Evolutionary conservation across 30 jellyfish, hydroid and myxozoan species (phyloP).

Genomic region (Chrysaora quinquecirrha): DNA sequence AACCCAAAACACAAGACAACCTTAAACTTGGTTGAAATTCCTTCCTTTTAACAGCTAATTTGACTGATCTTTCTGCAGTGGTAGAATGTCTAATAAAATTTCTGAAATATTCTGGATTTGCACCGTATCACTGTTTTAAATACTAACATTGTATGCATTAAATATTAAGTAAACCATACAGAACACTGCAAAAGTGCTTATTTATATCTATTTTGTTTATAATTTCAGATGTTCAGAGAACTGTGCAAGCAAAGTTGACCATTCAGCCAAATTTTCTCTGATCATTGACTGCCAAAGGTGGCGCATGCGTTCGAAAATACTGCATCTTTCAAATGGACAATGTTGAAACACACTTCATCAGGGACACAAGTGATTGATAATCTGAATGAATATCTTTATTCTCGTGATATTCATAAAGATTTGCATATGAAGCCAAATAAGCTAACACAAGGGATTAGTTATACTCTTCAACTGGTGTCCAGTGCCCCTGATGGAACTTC

Average conservation of each 20-base stretch:
- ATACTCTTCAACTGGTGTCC: conserved; percentile 21
- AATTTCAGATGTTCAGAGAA: conserved; percentile 43
- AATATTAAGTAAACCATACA: no score
- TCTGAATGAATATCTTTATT: conserved; percentile 7
- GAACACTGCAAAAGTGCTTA: no score
- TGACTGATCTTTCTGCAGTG: no score
- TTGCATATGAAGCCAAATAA: conserved; percentile 52
- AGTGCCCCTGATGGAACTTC: conserved; percentile 54
- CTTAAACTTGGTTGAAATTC: no score
- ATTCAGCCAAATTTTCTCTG: conserved; percentile 25
- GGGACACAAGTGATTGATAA: not conserved
- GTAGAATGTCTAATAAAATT: no score
- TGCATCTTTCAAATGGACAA: conserved; percentile 53
- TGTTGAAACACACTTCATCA: conserved; percentile 17
- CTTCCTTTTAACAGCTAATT: no score
- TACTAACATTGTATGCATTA: no score
- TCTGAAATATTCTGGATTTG: no score
- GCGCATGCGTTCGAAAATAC: conserved; percentile 32
- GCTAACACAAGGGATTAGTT: conserved; percentile 13
- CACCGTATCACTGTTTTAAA: no score
- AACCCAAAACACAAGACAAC: no score
- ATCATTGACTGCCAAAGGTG: conserved; percentile 26
- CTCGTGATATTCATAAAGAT: not conserved
- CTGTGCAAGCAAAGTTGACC: conserved; percentile 37
- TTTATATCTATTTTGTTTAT: no score